These are phyloP conservation scores for Columba guinea DNA, from an alignment of 2,797 vertebrate species.

Conservation along the genomic window DNA sequence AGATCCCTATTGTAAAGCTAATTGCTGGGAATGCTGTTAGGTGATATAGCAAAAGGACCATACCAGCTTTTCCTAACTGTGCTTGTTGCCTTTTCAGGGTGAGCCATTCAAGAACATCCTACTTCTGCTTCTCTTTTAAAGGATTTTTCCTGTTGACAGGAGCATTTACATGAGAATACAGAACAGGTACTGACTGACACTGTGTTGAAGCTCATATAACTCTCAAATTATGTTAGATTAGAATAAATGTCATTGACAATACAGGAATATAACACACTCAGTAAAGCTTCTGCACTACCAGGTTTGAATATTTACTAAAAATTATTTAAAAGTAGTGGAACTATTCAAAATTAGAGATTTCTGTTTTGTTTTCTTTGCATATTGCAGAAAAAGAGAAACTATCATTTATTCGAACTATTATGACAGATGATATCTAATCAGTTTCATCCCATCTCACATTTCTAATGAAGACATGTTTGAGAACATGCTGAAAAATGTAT, in stretches of 20 bases:
- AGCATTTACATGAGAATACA: constrained; percentile 49
- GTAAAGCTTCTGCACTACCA: background rate
- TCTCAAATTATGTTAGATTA: constrained; percentile 37
- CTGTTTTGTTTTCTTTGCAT: background rate
- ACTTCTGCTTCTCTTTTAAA: background rate
- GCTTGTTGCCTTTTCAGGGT: background rate
- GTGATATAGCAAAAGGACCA: background rate
- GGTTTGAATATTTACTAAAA: constrained; percentile 2
- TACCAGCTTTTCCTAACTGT: background rate
- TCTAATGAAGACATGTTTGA: background rate
- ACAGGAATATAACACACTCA: background rate
- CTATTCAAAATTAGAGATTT: background rate
- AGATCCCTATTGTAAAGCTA: background rate
- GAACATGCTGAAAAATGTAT: background rate
- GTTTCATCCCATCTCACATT: background rate
- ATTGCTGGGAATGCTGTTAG: background rate
- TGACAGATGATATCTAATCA: background rate
- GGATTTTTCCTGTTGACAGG: constrained; percentile 22
- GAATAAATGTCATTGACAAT: constrained; percentile 12
- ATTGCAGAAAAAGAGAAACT: background rate
- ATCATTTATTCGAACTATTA: background rate
- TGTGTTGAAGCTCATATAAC: constrained; percentile 16
- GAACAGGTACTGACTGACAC: constrained; percentile 33
- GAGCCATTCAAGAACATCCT: background rate
- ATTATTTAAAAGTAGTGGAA: background rate